Percentiles rank a stretch among this genome's conserved stretches.
phyloP scores from a whole-genome alignment of 2,888 invertebrate genomes.

The Campopleginae sp. region DNA sequence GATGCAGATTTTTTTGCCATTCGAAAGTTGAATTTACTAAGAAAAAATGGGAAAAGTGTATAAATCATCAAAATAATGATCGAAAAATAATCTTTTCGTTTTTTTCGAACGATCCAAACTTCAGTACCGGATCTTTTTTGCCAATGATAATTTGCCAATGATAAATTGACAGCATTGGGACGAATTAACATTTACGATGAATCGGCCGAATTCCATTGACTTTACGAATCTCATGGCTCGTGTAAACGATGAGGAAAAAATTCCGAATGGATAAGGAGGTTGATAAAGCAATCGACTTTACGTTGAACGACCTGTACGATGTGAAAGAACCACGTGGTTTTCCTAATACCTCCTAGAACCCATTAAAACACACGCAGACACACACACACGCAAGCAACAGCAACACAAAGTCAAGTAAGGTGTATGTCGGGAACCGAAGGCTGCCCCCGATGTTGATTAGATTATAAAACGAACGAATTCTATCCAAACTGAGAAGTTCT shows the following conservation, averaged over 20 bases:
- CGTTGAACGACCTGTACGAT: slow-evolving; percentile 15
- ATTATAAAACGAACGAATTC: slow-evolving; percentile 55
- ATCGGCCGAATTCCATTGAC: neutral
- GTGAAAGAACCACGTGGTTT: slow-evolving; percentile 36
- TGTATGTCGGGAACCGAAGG: slow-evolving; percentile 49
- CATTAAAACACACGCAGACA: slow-evolving; percentile 26
- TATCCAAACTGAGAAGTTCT: slow-evolving; percentile 36
- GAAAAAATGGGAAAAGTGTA: too few species aligned
- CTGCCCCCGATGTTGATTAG: slow-evolving; percentile 49
- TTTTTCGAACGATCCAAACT: too few species aligned
- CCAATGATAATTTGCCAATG: neutral
- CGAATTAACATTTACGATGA: neutral
- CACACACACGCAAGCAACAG: neutral
- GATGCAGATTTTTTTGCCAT: too few species aligned
- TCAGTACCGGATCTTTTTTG: too few species aligned
- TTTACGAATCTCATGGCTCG: neutral
- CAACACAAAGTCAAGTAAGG: slow-evolving; percentile 14
- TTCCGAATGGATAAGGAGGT: neutral
- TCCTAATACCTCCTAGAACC: slow-evolving; percentile 8
- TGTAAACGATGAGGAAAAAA: neutral
- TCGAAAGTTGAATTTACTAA: too few species aligned
- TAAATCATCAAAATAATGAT: too few species aligned
- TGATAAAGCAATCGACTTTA: slow-evolving; percentile 3
- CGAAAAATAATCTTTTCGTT: too few species aligned
- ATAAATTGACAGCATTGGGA: neutral